Percentiles rank a stretch among this genome's conserved stretches.
These are phyloP conservation scores for Drosophila ficusphila DNA, from an alignment of 1,140 invertebrate species.

Conservation along the genomic window DNA sequence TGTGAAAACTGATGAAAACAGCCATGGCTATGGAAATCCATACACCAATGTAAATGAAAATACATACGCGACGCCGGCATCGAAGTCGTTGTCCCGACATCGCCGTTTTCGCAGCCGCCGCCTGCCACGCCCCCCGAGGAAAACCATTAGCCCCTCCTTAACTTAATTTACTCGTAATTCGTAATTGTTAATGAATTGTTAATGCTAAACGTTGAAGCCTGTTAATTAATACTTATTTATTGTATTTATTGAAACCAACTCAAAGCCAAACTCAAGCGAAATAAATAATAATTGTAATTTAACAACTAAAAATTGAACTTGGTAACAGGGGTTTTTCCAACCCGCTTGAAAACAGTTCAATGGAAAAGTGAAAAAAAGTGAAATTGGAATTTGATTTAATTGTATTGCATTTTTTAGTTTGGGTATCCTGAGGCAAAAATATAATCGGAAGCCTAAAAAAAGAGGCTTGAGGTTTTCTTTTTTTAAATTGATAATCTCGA, in stretches of 20 bases:
- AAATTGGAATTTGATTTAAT: not conserved
- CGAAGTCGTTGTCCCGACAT: conserved; percentile 31
- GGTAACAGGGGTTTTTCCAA: not conserved
- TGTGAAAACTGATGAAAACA: conserved; percentile 6
- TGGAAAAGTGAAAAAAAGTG: too few species aligned
- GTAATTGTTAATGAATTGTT: conserved; percentile 80
- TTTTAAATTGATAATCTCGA: not conserved
- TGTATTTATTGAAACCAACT: conserved; percentile 57
- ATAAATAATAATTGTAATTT: conserved; percentile 37
- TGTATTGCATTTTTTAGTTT: not conserved
- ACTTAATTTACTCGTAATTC: conserved; percentile 28
- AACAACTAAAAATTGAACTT: not conserved
- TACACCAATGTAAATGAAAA: not conserved
- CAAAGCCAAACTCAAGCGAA: conserved; percentile 44
- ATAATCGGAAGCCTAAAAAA: not conserved
- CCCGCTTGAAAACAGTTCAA: not conserved
- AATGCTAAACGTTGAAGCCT: conserved; percentile 59
- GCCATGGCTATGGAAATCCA: not conserved
- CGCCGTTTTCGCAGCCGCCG: conserved; percentile 20
- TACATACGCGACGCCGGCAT: conserved; percentile 10
- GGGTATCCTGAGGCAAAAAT: not conserved
- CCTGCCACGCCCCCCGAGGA: conserved; percentile 3
- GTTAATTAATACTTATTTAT: conserved; percentile 78
- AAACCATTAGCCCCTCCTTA: conserved; percentile 21
- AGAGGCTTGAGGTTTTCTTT: too few species aligned